Conservation (phyloP, 2,888 invertebrate species). For the Melolontha melolontha region DNA sequence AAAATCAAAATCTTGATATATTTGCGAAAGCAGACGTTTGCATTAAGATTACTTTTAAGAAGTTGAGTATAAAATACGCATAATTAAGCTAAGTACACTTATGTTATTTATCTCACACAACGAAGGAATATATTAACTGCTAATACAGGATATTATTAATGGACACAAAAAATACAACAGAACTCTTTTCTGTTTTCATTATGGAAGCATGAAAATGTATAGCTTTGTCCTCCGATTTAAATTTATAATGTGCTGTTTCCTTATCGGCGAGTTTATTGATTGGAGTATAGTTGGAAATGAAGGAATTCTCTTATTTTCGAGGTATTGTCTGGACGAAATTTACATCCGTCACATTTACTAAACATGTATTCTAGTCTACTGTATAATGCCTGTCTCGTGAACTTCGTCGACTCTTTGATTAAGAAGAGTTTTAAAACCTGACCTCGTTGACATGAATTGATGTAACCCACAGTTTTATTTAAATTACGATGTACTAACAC, state of each 20-base stretch:
- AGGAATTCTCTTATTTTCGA: background rate
- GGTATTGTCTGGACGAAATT: constrained; percentile 10
- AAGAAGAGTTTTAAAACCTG: constrained; percentile 38
- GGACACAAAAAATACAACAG: too few species aligned
- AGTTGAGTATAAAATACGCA: too few species aligned
- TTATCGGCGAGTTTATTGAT: background rate
- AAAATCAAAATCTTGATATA: too few species aligned
- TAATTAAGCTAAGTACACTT: too few species aligned
- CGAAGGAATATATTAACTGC: too few species aligned
- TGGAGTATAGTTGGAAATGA: constrained; percentile 1
- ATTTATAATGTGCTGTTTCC: constrained; percentile 3
- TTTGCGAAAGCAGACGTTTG: too few species aligned
- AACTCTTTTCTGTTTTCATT: too few species aligned
- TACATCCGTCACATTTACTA: constrained; percentile 39
- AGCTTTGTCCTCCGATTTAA: constrained; percentile 7
- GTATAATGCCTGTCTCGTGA: constrained; percentile 29
- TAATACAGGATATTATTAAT: too few species aligned
- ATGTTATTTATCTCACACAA: too few species aligned
- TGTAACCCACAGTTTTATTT: constrained; percentile 37
- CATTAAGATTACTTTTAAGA: too few species aligned
- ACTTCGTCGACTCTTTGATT: constrained; percentile 31
- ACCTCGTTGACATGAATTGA: constrained; percentile 42
- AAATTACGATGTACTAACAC: background rate
- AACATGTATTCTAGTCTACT: constrained; percentile 40
- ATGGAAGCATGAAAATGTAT: background rate